Base-by-base conservation (phyloP, 2,888 invertebrate genomes). In the Pandemis corylana region DNA sequence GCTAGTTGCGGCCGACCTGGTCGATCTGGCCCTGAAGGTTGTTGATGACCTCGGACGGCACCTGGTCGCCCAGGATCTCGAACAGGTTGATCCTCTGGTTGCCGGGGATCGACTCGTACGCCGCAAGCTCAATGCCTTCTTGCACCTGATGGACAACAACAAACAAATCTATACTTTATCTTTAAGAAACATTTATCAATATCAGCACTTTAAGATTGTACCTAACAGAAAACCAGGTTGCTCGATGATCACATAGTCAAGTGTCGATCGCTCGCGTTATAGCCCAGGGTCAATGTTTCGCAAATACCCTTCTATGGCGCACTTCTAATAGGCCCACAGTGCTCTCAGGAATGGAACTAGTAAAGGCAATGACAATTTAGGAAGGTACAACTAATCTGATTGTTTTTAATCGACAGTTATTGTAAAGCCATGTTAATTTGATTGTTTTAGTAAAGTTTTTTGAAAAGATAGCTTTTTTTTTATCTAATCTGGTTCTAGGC, bases 1-100 rank as follows among this genome's bases (percentile, higher is more conserved):
- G 53, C 80, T 88, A 90, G 85, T 96, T 95, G 81, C 95, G 95
- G 81, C 98, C 98, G 83, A 98, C 96, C 91, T 97, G 96, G 89
- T 98, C 97, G 83, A 98, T 96, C 92, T 98, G 98, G 71, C 96
- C 93, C 88, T 98, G 98, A 77, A 98, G 95, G 92, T 98, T 98
- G 95, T 96, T 97, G 88, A 98, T 97, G 56, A 98, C 98, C 93
- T 98, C 98, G 64, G 96, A 96, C 9, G 98, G 98, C 77, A 98
- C 96, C 89, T 97, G 97, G 87, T 97, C 97, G 9, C 97, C 97
- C 74, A 98, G 95, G 83, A 98, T 97, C 89, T 97, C 97, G 87
- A 95, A 96, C n/a, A 98, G 95, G 90, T 97, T 97, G 90, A 98
- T 97, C 85, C 96, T 96, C 90, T 98, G 97, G 92, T 97, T 96